Percentiles rank a stretch among this genome's conserved stretches.
Evolutionary conservation across 2,797 vertebrate species (phyloP).

Genomic region (Gallinago solitaria): DNA sequence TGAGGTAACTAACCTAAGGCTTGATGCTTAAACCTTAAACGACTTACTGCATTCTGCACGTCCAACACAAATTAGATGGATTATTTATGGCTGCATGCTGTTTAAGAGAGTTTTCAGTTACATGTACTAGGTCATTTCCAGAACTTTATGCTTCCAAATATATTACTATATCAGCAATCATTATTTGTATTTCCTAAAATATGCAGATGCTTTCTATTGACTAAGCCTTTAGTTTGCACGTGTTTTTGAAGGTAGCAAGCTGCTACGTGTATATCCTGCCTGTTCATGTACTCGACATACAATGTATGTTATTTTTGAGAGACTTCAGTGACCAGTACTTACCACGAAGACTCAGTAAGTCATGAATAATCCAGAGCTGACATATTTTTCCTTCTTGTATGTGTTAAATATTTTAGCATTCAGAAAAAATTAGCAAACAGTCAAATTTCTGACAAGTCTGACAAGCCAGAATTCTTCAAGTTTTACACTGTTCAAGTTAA

Average conservation of each 20-base stretch:
- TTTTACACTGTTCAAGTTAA: not conserved
- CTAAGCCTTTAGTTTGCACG: not conserved
- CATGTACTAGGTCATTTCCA: not conserved
- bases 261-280: not conserved
- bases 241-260: not conserved
- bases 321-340: not conserved
- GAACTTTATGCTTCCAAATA: accelerated
- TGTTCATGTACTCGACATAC: not conserved
- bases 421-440: not conserved
- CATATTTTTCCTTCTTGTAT: not conserved
- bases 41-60: not conserved
- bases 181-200: not conserved
- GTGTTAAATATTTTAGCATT: not conserved
- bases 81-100: not conserved
- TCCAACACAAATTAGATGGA: not conserved
- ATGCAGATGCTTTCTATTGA: not conserved
- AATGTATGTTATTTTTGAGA: not conserved
- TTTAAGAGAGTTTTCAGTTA: not conserved
- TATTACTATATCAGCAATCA: not conserved
- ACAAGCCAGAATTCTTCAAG: not conserved
- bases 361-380: not conserved
- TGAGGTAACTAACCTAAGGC: not conserved
- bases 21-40: not conserved
- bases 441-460: not conserved
- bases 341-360: not conserved